phyloP scores from a whole-genome alignment of 2,113 vertebrate genomes.

The Catharus fuscescens region DNA sequence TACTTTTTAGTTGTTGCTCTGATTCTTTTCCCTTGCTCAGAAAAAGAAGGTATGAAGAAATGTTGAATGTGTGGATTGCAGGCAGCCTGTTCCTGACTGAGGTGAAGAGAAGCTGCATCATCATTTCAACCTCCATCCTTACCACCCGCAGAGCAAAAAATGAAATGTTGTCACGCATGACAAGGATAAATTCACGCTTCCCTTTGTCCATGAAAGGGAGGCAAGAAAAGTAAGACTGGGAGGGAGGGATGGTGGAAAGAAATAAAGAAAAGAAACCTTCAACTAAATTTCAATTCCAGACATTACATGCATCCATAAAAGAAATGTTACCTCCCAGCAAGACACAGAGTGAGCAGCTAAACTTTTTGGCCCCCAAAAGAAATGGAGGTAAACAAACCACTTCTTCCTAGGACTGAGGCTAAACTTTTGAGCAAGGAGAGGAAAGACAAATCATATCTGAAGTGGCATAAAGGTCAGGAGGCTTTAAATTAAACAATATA shows the following conservation, averaged over 20 bases:
- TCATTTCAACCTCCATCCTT: conserved; percentile 14
- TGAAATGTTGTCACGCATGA: conserved; percentile 36
- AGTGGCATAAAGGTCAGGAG: background rate
- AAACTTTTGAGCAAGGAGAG: background rate
- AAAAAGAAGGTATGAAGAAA: conserved; percentile 10
- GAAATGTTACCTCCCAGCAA: conserved; percentile 21
- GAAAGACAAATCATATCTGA: background rate
- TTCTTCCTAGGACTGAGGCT: background rate
- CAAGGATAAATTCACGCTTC: conserved; percentile 18
- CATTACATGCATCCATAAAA: conserved; percentile 11
- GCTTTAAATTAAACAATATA: background rate
- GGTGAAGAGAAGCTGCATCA: background rate
- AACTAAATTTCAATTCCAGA: conserved; percentile 53
- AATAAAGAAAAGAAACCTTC: background rate
- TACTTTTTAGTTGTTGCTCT: background rate
- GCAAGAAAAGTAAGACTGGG: conserved; percentile 15
- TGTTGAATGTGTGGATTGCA: conserved; percentile 18
- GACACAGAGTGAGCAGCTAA: background rate
- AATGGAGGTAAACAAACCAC: background rate
- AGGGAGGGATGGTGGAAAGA: background rate
- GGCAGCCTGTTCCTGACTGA: conserved; percentile 18
- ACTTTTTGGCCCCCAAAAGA: background rate
- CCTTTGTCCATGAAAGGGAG: conserved; percentile 43
- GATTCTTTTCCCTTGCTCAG: background rate
- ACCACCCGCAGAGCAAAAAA: conserved; percentile 26